phyloP scores from a whole-genome alignment of 2,888 invertebrate species.

The Acanthosepion pharaonis region DNA sequence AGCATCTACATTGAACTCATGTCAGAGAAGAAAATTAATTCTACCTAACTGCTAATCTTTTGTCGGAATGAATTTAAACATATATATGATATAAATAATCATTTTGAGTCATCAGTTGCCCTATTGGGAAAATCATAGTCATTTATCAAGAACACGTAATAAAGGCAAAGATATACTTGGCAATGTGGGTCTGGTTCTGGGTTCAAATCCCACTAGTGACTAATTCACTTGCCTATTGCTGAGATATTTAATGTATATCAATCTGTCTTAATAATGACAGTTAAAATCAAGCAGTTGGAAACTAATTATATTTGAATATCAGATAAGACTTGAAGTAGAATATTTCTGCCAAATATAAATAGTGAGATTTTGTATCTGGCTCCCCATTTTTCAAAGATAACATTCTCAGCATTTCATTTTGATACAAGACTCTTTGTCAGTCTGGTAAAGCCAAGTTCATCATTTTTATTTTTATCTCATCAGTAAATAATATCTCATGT shows the following conservation, averaged over 20 bases:
- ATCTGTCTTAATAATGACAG: slow-evolving; percentile 5
- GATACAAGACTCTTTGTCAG: not conserved
- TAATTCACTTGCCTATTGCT: not conserved
- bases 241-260: slow-evolving; percentile 3
- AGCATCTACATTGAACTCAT: too few relatives aligned
- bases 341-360: slow-evolving; percentile 33
- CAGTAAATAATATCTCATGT: not conserved
- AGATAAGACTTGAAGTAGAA: not conserved
- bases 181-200: not conserved
- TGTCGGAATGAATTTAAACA: too few relatives aligned
- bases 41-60: too few relatives aligned
- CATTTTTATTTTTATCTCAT: slow-evolving; percentile 33
- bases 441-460: not conserved
- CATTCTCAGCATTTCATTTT: not conserved
- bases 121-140: not conserved
- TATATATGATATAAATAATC: not conserved
- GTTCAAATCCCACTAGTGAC: not conserved
- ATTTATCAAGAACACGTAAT: not conserved
- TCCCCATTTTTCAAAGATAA: slow-evolving; percentile 6
- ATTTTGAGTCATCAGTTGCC: not conserved
- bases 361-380: not conserved
- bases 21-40: too few relatives aligned
- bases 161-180: not conserved
- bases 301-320: slow-evolving; percentile 11
- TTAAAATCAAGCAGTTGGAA: not conserved